phyloP scores from a whole-genome alignment of 2,888 invertebrate species.

The Sinelater perroti region DNA sequence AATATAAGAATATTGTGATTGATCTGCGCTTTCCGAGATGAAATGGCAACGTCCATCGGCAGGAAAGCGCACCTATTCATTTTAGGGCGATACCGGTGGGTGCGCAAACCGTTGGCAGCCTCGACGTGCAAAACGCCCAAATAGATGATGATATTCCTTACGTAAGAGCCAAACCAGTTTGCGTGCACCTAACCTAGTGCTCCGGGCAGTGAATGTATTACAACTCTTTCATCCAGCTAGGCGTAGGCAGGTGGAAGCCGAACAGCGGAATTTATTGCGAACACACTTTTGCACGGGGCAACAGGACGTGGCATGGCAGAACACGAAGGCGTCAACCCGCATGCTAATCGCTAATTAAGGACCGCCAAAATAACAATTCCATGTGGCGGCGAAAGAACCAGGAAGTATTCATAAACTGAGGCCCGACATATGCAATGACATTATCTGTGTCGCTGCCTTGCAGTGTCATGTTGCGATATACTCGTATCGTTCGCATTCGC shows the following conservation, averaged over 20 bases:
- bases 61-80: too few relatives aligned
- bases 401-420: constrained; percentile 26
- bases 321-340: constrained; percentile 9
- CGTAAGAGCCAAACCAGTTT: constrained; percentile 33
- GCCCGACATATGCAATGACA: constrained; percentile 2
- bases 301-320: constrained; percentile 8
- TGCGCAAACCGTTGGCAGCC: too few relatives aligned
- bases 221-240: constrained; percentile 14
- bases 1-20: too few relatives aligned
- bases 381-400: constrained; percentile 11
- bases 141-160: constrained; percentile 22
- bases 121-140: background rate
- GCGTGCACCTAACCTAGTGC: constrained; percentile 33
- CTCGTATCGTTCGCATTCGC: constrained; percentile 1
- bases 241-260: constrained; percentile 18
- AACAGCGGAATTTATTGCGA: constrained; percentile 13
- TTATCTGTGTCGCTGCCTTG: constrained; percentile 8
- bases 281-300: constrained; percentile 1
- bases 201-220: constrained; percentile 34
- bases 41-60: too few relatives aligned
- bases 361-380: constrained; percentile 3
- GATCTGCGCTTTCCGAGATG: too few relatives aligned
- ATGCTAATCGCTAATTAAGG: background rate
- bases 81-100: too few relatives aligned
- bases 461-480: background rate